These are phyloP conservation scores for Sebastes umbrosus DNA, from an alignment of 2,797 vertebrate species.

Conservation along the genomic window DNA sequence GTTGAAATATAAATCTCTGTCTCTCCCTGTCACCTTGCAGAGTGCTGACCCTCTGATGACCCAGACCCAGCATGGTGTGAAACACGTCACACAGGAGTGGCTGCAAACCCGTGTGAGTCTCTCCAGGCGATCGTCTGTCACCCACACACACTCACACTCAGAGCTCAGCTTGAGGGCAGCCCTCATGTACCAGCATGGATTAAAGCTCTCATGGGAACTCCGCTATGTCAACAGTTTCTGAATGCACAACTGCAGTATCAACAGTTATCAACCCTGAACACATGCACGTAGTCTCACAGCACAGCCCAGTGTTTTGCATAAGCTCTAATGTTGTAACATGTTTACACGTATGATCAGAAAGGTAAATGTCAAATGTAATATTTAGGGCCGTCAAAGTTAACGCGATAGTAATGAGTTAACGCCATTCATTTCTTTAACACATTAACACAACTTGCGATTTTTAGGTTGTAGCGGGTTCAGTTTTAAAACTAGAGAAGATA, in stretches of 20 bases:
- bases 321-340: neutral
- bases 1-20: neutral
- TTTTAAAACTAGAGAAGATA: no score
- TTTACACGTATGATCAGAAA: neutral
- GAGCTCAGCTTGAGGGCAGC: conserved; percentile 32
- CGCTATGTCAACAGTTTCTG: conserved; percentile 36
- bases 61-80: conserved; percentile 47
- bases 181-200: conserved; percentile 35
- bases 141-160: conserved; percentile 13
- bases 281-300: neutral
- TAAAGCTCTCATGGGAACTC: conserved; percentile 26
- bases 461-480: no score
- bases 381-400: no score
- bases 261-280: conserved; percentile 1
- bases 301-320: neutral
- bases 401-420: no score
- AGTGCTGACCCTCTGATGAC: conserved; percentile 55
- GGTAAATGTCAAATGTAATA: neutral
- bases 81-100: conserved; percentile 37
- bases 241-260: neutral
- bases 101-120: conserved; percentile 17
- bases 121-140: conserved; percentile 1
- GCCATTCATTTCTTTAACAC: no score
- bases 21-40: neutral
- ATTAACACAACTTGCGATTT: no score